A percentile compares a stretch with the other conserved stretches of the same genome.
These are phyloP conservation scores for Leistus spinibarbis DNA, from an alignment of 2,888 invertebrate species.

Conservation along the genomic window DNA sequence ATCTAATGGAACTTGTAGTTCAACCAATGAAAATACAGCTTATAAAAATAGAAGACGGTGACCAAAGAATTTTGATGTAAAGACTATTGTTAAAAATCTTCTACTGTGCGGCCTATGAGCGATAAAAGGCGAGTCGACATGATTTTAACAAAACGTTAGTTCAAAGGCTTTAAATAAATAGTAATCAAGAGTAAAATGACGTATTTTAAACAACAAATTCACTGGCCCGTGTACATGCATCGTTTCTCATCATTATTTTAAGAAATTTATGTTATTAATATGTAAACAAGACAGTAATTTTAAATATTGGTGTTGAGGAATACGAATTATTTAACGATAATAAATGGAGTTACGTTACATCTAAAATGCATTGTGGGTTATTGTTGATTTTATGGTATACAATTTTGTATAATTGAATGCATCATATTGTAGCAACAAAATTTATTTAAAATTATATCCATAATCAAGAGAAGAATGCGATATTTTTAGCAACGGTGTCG, in stretches of 20 bases:
- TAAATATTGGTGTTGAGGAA: too few relatives aligned
- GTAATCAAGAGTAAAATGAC: background rate
- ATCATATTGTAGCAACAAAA: too few relatives aligned
- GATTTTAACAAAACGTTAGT: slow-evolving; percentile 23
- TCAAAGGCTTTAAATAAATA: slow-evolving; percentile 32
- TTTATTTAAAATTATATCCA: too few relatives aligned
- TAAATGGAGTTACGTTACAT: background rate
- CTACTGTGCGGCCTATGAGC: slow-evolving; percentile 31
- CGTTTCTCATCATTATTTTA: too few relatives aligned
- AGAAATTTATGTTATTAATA: too few relatives aligned
- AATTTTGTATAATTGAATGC: too few relatives aligned
- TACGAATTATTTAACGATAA: background rate
- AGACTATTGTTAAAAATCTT: slow-evolving; percentile 8
- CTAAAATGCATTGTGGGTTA: background rate
- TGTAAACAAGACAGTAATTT: too few relatives aligned
- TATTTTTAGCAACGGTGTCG: background rate
- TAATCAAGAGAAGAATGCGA: background rate
- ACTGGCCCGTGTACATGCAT: slow-evolving; percentile 25
- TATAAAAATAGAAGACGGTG: slow-evolving; percentile 26
- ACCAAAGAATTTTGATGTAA: slow-evolving; percentile 4
- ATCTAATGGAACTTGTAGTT: slow-evolving; percentile 27
- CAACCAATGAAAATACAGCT: slow-evolving; percentile 18
- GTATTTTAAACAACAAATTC: slow-evolving; percentile 12
- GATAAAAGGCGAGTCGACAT: slow-evolving; percentile 20
- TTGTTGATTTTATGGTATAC: too few relatives aligned